Conservation (phyloP, 2,113 vertebrate species). For the Onychostoma macrolepis region DNA sequence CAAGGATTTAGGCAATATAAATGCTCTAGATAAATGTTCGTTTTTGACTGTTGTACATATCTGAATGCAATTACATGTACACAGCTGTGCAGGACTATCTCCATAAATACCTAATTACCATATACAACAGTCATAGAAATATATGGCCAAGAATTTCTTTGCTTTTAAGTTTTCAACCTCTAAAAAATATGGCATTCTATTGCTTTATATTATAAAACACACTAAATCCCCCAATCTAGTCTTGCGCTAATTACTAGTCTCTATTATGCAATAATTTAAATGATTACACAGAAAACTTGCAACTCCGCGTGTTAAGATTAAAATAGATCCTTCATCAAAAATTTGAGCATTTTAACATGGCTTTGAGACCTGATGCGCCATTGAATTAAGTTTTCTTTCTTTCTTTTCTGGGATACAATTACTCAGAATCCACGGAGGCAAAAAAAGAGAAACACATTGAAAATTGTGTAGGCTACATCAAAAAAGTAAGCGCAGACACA, state of each 20-base stretch:
- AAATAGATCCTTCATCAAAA: conserved; percentile 44
- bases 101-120: conserved; percentile 47
- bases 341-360: conserved; percentile 58
- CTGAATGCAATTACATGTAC: conserved; percentile 32
- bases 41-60: conserved; percentile 44
- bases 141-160: conserved; percentile 52
- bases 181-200: conserved; percentile 62
- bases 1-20: conserved; percentile 46
- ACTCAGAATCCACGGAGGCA: conserved; percentile 36
- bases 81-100: conserved; percentile 48
- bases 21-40: conserved; percentile 45
- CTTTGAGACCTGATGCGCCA: conserved; percentile 75
- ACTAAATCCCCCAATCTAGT: conserved; percentile 43
- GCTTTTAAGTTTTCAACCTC: conserved; percentile 49
- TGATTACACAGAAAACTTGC: conserved; percentile 44
- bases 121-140: conserved; percentile 53
- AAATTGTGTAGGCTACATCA: conserved; percentile 23
- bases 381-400: conserved; percentile 40
- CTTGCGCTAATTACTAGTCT: conserved; percentile 52
- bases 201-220: conserved; percentile 58
- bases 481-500: conserved; percentile 12
- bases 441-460: background rate
- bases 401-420: conserved; percentile 7
- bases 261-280: conserved; percentile 85
- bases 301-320: conserved; percentile 49